Evolutionary conservation across 2,888 invertebrate species (phyloP).

Genomic region (Charanyca ferruginea): DNA sequence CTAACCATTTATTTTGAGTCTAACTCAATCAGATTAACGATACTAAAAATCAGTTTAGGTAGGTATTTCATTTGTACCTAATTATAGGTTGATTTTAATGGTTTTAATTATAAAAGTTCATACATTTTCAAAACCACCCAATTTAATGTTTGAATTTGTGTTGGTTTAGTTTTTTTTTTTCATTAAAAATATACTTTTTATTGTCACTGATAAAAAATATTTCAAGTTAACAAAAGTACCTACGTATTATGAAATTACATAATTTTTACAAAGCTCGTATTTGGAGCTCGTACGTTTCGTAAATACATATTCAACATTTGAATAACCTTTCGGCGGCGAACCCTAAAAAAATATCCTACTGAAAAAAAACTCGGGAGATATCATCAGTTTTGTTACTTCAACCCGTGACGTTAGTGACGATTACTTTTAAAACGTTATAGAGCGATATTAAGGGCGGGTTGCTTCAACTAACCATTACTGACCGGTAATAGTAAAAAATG

Average conservation of each 20-base stretch:
- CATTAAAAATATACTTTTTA: no score
- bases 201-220: background rate
- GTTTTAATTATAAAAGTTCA: background rate
- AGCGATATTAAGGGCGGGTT: no score
- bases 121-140: background rate
- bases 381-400: background rate
- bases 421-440: background rate
- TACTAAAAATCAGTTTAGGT: background rate
- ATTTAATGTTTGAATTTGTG: background rate
- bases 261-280: background rate
- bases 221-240: background rate
- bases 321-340: background rate
- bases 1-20: background rate
- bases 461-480: no score
- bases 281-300: background rate
- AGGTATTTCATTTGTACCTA: background rate
- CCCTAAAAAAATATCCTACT: background rate
- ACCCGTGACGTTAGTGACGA: background rate
- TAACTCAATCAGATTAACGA: background rate
- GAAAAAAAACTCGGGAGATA: background rate
- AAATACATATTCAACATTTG: conserved; percentile 21
- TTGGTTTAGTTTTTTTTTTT: no score
- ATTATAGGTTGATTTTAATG: background rate
- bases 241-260: no score
- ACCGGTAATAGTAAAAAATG: no score